Evolutionary conservation across 2,797 vertebrate species (phyloP), one percentile per base, ranked within the genome.

Genomic region (Scarus forsteni): DNA sequence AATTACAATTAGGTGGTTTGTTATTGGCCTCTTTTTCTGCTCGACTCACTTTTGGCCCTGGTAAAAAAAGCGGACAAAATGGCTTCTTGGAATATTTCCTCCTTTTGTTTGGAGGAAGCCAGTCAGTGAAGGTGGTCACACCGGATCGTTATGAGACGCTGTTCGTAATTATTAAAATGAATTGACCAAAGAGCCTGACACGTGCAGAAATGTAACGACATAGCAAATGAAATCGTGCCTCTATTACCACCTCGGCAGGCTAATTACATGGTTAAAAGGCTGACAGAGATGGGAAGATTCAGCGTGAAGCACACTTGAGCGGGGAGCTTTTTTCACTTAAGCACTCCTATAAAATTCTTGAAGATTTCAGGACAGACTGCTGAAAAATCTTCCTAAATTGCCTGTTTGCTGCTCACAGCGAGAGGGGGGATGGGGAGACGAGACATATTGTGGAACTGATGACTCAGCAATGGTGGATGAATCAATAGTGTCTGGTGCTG

Each of bases 101-200:
- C 44, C 51, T 61, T 64, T 83, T 80, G 83, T 88, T 89, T 89
- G 79, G 59, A 61, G 50, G 50, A 80, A 71, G 79, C 78, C 62
- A 55, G 78, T 72, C 64, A 69, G 67, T 80, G 60, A 72, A 75
- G 56, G 71, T 66, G 70, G 75, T 77, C 85, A 75, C 85, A 73
- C 70, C 64, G 45, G 67, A 66, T 69, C 73, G 71, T 84, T 86
- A 89, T 88, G 81, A 89, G 82, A 66, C 60, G 63, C 60, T 66
- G 81, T 83, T 88, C 63, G 70, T 89, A 79, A 90, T 90, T 89
- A 90, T 93, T 86, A 91, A 39, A 92, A 92, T 91, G 71, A 91
- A 88, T 83, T 89, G 88, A 80, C 79, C 81, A 75, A 84, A 88
- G 81, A 88, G 79, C 73, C 82, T 87, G 77, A 83, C 74, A 84